Evolutionary conservation across 1,140 invertebrate genomes (phyloP).

Genomic region (Aricia agestis): DNA sequence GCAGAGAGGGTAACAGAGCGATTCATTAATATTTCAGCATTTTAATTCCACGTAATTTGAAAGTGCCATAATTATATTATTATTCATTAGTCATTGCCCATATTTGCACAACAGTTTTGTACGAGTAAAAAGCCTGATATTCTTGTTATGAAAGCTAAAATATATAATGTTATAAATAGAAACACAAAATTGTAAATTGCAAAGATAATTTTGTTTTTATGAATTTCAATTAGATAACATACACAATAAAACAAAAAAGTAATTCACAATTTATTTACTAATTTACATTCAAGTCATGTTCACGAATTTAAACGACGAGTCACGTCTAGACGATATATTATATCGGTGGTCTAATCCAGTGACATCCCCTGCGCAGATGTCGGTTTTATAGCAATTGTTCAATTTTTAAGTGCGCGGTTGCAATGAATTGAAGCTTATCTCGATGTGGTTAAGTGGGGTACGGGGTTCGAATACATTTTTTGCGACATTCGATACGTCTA

Average conservation of each 20-base stretch:
- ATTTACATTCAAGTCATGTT: neutral
- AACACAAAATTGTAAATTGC: no score
- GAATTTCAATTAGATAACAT: neutral
- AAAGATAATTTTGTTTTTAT: no score
- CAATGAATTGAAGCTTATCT: slow-evolving; percentile 10
- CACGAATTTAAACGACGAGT: neutral
- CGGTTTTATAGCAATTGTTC: slow-evolving; percentile 8
- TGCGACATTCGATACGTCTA: neutral
- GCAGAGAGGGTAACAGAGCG: no score
- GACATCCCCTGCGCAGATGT: slow-evolving; percentile 9
- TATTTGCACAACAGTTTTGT: no score
- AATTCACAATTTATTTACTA: neutral
- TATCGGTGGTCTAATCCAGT: slow-evolving; percentile 10
- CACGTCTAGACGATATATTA: slow-evolving; percentile 10
- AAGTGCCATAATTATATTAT: no score
- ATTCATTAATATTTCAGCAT: no score
- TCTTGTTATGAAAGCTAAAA: no score
- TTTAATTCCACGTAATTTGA: no score
- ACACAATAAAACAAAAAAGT: neutral
- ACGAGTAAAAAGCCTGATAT: no score
- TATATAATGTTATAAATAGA: no score
- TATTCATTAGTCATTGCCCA: no score
- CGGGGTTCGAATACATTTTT: neutral
- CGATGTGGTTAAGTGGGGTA: neutral
- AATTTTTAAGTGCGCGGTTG: neutral